Base-by-base conservation (phyloP, 2,113 vertebrate species). In the Mungos mungo region DNA sequence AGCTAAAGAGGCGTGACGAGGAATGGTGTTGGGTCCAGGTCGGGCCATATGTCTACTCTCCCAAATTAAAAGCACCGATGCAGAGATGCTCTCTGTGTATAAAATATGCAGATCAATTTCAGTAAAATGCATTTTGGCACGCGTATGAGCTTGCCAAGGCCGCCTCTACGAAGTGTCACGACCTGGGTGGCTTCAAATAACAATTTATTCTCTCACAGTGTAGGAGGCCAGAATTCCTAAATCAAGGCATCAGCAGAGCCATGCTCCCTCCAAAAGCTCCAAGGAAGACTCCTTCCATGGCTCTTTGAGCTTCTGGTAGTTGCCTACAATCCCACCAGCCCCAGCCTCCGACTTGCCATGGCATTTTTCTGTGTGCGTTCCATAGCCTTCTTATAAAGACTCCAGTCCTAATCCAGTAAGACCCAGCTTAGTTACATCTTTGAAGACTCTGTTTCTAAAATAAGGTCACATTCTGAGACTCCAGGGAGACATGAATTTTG, bases 361-460 rank as follows among this genome's bases (percentile, higher is more conserved):
- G 38, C 25, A 1, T 76, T 93, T 54, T 87, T 50, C 13, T 84
- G 52, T 68, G 15, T 45, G 11, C 57, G 27, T 83, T 45, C 93
- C 16, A 12, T 57, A 38, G 29, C 94, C 89, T 92, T 89, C 60
- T 82, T 65, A 47, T 8, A 82, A 86, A 38, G 27, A 50, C 23
- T 88, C 27, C 41, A 41, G 66, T 69, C 35, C 79, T 86, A 74
- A 71, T 89, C 50, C 47, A 85, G 1, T 95, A 63, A 89, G 76
- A 86, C 23, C 13, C 88, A 82, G 88, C 71, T 74, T 85, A 86
- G 84, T 95, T 79, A 11, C 74, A 45, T 96, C 54, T 98, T 27
- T 3, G 0, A 89, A 97, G 72, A 92, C 90, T 13, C 12, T 21
- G 60, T 52, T 14, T 0, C 93, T 96, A 60, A 60, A 0, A 69